Base-by-base conservation (phyloP, 2,113 vertebrate species). In the Diphyllodes magnificus region DNA sequence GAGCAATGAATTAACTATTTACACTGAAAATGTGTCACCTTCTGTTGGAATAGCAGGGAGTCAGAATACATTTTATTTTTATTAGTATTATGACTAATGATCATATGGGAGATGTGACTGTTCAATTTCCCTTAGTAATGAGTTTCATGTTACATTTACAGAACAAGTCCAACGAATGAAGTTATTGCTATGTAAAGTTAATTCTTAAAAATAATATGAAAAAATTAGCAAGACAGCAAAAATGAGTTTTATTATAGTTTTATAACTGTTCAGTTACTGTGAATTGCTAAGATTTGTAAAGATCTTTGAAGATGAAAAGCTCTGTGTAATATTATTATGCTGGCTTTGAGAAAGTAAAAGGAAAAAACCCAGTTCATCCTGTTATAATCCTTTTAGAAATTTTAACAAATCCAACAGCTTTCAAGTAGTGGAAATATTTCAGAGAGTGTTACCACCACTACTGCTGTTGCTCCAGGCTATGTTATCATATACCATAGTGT, bases 341-440 rank as follows among this genome's bases (percentile, higher is more conserved):
- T 83, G 75, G 60, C 83, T 92, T 95, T 91, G 53, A 97, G 82
- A 96, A 97, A 95, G 89, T 84, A 90, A 93, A 96, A 95, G 75
- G 64, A 50, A 95, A 90, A 95, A 95, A 51, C 7, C 25, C 54
- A 86, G 68, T 96, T 95, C 94, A 94, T 96, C 90, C 83, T 95
- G 81, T 92, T 95, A 83, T 90, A 96, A 95, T 96, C 92, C 90
- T 95, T 97, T 96, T 93, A 96, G 93, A 97, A 94, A 94, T 94
- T 92, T 97, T 94, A 92, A 89, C 95, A 96, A 96, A 96, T 97
- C 75, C 86, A 95, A 47, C 0, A 2, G 86, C 94, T 97, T 96
- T 96, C 86, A 95, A 96, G 90, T 93, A 91, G 63, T 91, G 35
- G 73, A 93, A 96, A 60, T 92, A 86, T 92, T 95, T 95, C 68